Evolutionary conservation across 2,888 invertebrate species (phyloP), one percentile per base, ranked within the genome.

Genomic region (Tiliacea citrago): DNA sequence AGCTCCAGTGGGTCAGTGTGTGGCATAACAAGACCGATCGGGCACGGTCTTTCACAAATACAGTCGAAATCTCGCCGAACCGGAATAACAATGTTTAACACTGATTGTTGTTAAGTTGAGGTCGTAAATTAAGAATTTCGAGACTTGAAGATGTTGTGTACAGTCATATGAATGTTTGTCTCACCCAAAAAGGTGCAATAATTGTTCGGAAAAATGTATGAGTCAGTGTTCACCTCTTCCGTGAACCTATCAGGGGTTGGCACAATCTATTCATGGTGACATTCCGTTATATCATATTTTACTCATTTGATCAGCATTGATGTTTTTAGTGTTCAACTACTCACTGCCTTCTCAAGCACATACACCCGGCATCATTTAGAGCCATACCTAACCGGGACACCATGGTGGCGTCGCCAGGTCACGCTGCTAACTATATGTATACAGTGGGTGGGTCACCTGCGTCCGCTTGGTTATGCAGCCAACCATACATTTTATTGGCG

Each of bases 11-110:
- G 79, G 89, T 89, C 86, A 90, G 86, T 88, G 85, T 88, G 90
- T 88, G 83, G 79, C 79, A 82, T 86, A 86, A 89, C 86, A 74
- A 87, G 88, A 88, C 88, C 86, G 87, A 87, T 89, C 90, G 93
- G 93, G 92, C 93, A 93, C 80, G 93, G 92, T 90, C 92, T 89
- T 89, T 87, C 88, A 88, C 78, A 86, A 88, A 86, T 83, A 84
- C 73, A 47, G 85, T 65, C 61, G 73, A 77, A 85, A 82, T 72
- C 80, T 86, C 55, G 76, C 13, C 45, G 6, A 61, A 82, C 82
- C 78, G 82, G 86, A 80, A 73, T 80, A 35, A 61, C 68, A 62
- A 24, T 69, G 16, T 45, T 81, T 63, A 24, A 51, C 35, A 57
- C 21, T 55, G 21, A 53, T 68, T 75, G 65, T 62, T 71, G 68